Evolutionary conservation across 1,140 invertebrate genomes (phyloP).

Genomic region (Acromyrmex heyeri): DNA sequence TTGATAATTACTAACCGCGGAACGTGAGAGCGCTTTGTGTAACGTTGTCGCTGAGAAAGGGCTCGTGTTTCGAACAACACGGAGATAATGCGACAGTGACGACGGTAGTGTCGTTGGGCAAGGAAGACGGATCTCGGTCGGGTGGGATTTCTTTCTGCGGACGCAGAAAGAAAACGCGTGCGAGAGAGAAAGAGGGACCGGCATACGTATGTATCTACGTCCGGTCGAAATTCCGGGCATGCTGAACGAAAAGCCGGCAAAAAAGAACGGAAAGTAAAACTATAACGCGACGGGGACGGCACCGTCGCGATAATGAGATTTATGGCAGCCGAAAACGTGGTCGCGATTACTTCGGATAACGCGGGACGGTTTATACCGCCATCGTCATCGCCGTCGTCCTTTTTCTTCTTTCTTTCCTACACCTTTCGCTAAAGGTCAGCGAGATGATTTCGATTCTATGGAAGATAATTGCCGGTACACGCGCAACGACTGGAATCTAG

Average conservation of each 20-base stretch:
- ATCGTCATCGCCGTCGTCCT: constrained; percentile 3
- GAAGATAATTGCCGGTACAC: not conserved
- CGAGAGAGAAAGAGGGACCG: not conserved
- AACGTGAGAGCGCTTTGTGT: constrained; percentile 65
- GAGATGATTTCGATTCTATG: constrained; percentile 48
- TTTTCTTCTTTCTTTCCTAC: not conserved
- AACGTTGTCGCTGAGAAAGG: constrained; percentile 40
- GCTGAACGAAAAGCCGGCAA: constrained; percentile 26
- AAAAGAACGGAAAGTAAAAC: constrained; percentile 57
- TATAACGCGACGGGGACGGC: constrained; percentile 60
- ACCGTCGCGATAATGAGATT: constrained; percentile 77
- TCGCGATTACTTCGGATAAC: constrained; percentile 70
- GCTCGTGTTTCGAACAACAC: constrained; percentile 61
- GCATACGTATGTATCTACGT: constrained; percentile 14
- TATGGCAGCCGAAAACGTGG: constrained; percentile 75
- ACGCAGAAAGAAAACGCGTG: constrained; percentile 26
- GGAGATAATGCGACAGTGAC: constrained; percentile 65
- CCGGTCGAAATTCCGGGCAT: constrained; percentile 49
- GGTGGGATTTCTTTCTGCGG: constrained; percentile 50
- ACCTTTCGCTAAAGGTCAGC: constrained; percentile 29
- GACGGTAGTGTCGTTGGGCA: not conserved
- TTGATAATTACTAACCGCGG: constrained; percentile 70
- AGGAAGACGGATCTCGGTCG: constrained; percentile 57
- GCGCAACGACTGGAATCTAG: not conserved
- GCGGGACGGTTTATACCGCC: not conserved